These are phyloP conservation scores for Macrosoma leucophasiata DNA, from an alignment of 2,888 invertebrate genomes.

Conservation along the genomic window DNA sequence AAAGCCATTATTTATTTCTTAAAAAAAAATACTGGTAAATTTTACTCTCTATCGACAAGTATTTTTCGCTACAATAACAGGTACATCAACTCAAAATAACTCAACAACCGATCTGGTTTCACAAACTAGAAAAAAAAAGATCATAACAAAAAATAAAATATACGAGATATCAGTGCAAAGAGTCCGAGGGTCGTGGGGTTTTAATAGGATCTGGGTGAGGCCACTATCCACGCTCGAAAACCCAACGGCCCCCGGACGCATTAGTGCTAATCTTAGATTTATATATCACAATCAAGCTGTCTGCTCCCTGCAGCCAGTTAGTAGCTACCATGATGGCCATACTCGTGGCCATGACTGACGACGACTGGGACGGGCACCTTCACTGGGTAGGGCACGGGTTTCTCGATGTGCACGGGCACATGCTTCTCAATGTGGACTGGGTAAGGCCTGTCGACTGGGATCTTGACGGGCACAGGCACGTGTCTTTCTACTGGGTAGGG, in stretches of 20 bases:
- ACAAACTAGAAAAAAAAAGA: constrained; percentile 51
- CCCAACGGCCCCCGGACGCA: constrained; percentile 49
- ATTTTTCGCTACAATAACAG: constrained; percentile 59
- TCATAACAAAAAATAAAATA: constrained; percentile 47
- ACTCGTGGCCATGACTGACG: constrained; percentile 67
- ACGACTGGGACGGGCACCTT: constrained; percentile 77
- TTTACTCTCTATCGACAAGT: constrained; percentile 34
- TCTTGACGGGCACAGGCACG: constrained; percentile 80
- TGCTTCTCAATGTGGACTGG: constrained; percentile 80
- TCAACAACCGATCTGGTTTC: constrained; percentile 57
- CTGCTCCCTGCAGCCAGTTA: constrained; percentile 74
- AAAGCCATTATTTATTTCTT: constrained; percentile 48
- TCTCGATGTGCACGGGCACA: constrained; percentile 80
- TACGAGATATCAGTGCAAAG: constrained; percentile 50
- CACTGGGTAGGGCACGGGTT: constrained; percentile 79
- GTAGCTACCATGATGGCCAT: constrained; percentile 72
- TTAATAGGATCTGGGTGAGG: constrained; percentile 30
- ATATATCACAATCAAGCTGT: constrained; percentile 71
- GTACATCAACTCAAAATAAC: constrained; percentile 69
- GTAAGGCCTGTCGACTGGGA: constrained; percentile 78
- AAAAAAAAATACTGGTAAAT: constrained; percentile 43
- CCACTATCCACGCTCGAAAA: constrained; percentile 46
- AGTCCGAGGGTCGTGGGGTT: constrained; percentile 47
- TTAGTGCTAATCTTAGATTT: constrained; percentile 68
- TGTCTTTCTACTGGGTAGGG: constrained; percentile 81